A percentile compares a stretch with the other conserved stretches of the same genome.
phyloP scores from a whole-genome alignment of 2,888 invertebrate genomes.

The Deilephila porcellus region DNA sequence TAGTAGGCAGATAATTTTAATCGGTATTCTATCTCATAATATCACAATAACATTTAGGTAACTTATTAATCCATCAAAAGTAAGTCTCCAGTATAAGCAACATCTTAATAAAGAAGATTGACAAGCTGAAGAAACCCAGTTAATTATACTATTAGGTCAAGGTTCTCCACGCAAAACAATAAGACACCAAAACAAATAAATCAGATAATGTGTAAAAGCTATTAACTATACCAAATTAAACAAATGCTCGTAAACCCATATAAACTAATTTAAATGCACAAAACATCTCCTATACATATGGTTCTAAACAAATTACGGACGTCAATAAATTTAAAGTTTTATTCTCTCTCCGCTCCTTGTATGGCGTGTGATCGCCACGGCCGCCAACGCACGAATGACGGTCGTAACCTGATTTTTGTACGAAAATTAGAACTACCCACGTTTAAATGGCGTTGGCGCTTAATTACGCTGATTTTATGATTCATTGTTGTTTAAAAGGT shows the following conservation, averaged over 20 bases:
- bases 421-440: slow-evolving; percentile 42
- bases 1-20: too few species aligned
- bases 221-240: slow-evolving; percentile 9
- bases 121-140: too few species aligned
- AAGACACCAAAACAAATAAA: neutral
- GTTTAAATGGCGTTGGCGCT: slow-evolving; percentile 36
- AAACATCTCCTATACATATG: slow-evolving; percentile 16
- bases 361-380: slow-evolving; percentile 38
- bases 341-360: slow-evolving; percentile 21
- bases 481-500: slow-evolving; percentile 23
- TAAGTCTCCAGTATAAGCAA: too few species aligned
- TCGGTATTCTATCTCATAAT: too few species aligned
- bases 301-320: slow-evolving; percentile 1
- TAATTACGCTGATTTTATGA: slow-evolving; percentile 15
- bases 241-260: slow-evolving; percentile 2
- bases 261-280: slow-evolving; percentile 25
- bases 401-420: slow-evolving; percentile 29
- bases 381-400: slow-evolving; percentile 46
- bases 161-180: too few species aligned
- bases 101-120: too few species aligned
- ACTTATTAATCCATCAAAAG: too few species aligned
- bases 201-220: neutral
- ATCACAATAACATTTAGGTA: too few species aligned
- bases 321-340: slow-evolving; percentile 25
- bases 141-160: too few species aligned